Conservation (phyloP, 2,113 vertebrate genomes). For the Vombatus ursinus region DNA sequence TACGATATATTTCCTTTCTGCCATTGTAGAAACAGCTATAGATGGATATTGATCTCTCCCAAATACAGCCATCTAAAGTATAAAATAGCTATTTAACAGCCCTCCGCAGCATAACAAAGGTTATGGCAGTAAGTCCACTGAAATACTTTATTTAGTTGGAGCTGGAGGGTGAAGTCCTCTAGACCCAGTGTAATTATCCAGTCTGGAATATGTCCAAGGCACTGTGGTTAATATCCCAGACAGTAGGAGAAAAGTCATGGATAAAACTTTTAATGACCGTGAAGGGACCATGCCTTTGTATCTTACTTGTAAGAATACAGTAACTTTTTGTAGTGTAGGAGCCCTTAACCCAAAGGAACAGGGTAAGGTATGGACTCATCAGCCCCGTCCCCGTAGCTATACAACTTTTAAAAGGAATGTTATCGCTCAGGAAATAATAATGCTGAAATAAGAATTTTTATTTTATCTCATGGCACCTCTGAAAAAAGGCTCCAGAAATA, state of each 20-base stretch:
- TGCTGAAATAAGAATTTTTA: background rate
- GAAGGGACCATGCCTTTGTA: background rate
- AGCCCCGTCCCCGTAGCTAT: background rate
- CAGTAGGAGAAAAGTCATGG: constrained; percentile 2
- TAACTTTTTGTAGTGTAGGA: background rate
- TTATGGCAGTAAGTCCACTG: constrained; percentile 44
- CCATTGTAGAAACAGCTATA: constrained; percentile 34
- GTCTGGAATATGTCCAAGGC: constrained; percentile 57
- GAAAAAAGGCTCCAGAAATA: background rate
- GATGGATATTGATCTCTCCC: constrained; percentile 59
- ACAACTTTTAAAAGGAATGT: background rate
- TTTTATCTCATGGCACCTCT: background rate
- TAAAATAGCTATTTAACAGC: constrained; percentile 51
- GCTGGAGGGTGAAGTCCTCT: constrained; percentile 51
- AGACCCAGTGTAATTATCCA: constrained; percentile 51
- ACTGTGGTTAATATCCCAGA: constrained; percentile 37
- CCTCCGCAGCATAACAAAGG: constrained; percentile 60
- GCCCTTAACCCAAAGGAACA: background rate
- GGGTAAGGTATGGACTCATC: background rate
- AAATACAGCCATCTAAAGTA: constrained; percentile 46
- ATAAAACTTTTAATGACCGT: background rate
- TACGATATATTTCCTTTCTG: constrained; percentile 40
- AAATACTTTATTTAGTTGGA: constrained; percentile 64
- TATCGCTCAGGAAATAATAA: background rate
- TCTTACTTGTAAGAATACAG: background rate